Base-by-base conservation (phyloP, 2,113 vertebrate species). In the Spizaetus ornatus region DNA sequence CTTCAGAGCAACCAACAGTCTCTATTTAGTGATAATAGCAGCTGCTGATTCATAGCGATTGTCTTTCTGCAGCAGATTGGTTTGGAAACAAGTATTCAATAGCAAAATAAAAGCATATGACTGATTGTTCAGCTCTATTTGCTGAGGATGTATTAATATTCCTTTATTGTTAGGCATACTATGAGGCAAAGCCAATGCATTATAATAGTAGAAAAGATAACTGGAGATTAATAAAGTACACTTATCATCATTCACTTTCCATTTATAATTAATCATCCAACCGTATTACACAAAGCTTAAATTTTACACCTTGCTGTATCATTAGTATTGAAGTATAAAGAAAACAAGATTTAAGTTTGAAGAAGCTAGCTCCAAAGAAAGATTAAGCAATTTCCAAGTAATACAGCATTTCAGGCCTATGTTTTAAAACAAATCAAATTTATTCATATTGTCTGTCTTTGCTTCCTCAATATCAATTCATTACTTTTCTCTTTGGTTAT, bases 31-130 rank as follows among this genome's bases (percentile, higher is more conserved):
- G 73, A 52, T 69, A 84, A 79, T 10, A 95, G 86, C 73, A 93
- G 36, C 36, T 90, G 70, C 76, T 63, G 45, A 83, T 82, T 77
- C 94, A 92, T 25, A 91, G 67, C 0, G 0, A 97, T 82, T 55
- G 55, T 69, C 90, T 52, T 78, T 86, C 61, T 69, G 74, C 94
- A 96, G 85, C 82, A 67, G 45, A 79, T 8, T 50, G 74, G 81
- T 93, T 94, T 92, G 29, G 21, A 97, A 94, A 93, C 31, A 93
- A 96, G 62, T n/a, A 88, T 65, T 88, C 88, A 85, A 43, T 3
- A 69, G 71, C 19, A 86, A 90, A 92, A 86, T 67, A 93, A 86
- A 74, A 84, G 53, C 42, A 70, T 53, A 56, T 17, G 83, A 85
- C 40, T 67, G 59, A 87, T 73, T 86, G 90, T 94, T 94, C 50